A percentile compares a stretch with the other conserved stretches of the same genome.
These are phyloP conservation scores for Physella acuta DNA, from an alignment of 1,140 invertebrate genomes.

Conservation along the genomic window DNA sequence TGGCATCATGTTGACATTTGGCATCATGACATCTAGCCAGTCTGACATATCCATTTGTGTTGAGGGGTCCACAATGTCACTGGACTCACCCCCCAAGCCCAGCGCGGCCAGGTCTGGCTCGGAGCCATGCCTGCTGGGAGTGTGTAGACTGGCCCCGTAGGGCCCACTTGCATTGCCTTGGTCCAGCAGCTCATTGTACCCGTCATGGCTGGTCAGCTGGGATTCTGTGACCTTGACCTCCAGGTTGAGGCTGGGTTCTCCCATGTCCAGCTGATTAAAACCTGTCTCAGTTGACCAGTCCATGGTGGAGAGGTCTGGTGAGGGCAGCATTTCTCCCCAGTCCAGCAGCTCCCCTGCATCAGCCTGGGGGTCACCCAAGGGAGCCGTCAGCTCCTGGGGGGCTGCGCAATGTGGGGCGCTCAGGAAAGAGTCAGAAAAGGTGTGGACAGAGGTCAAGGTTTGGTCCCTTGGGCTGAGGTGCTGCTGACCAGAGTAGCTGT, in stretches of 20 bases:
- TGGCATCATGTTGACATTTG: conserved; percentile 53
- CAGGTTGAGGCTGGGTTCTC: conserved; percentile 32
- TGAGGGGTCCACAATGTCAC: conserved; percentile 34
- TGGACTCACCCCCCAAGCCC: conserved; percentile 37
- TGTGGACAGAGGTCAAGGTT: conserved; percentile 19
- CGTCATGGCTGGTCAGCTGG: background rate
- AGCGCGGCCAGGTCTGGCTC: conserved; percentile 42
- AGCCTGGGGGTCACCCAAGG: background rate
- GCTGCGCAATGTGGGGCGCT: background rate
- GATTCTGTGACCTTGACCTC: background rate
- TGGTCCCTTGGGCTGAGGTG: conserved; percentile 20
- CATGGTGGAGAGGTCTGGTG: conserved; percentile 48
- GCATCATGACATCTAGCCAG: conserved; percentile 73
- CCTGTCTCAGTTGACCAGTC: conserved; percentile 50
- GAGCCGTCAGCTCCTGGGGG: background rate
- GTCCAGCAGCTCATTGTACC: background rate
- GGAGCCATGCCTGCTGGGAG: conserved; percentile 35
- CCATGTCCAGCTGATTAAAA: conserved; percentile 42
- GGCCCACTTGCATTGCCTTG: background rate
- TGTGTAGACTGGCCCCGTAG: conserved; percentile 18
- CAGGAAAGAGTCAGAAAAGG: conserved; percentile 3
- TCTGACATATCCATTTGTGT: conserved; percentile 74
- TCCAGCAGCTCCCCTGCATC: conserved; percentile 42
- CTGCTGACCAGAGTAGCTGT: conserved; percentile 4
- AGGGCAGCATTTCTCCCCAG: conserved; percentile 47